Evolutionary conservation across 2,113 vertebrate genomes (phyloP).

Genomic region (Myotis brandtii): DNA sequence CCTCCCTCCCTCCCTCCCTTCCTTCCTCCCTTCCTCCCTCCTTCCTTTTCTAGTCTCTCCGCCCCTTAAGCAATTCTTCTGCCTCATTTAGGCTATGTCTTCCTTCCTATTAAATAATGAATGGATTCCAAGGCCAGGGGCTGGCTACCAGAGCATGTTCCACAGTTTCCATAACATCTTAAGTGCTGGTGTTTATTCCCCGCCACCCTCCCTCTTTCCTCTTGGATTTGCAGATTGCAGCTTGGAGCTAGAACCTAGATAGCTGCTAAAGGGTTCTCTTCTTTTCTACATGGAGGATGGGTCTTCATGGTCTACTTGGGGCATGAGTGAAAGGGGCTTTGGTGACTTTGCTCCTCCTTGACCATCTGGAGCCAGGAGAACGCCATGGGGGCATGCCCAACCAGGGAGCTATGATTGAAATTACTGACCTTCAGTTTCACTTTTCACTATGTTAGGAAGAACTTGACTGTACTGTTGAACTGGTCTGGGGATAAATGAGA

Average conservation of each 20-base stretch:
- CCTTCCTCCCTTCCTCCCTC: neutral
- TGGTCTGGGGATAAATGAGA: neutral
- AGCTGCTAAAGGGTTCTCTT: neutral
- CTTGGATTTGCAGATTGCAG: slow-evolving; percentile 66
- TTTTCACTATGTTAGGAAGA: neutral
- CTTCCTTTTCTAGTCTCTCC: neutral
- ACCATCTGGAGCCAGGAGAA: neutral
- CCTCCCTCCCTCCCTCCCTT: too few species aligned
- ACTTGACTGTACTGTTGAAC: neutral
- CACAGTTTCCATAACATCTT: slow-evolving; percentile 79
- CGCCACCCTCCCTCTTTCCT: slow-evolving; percentile 48
- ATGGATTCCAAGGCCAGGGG: slow-evolving; percentile 79
- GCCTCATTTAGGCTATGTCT: slow-evolving; percentile 84
- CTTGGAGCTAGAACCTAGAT: slow-evolving; percentile 29
- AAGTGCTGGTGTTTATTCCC: slow-evolving; percentile 82
- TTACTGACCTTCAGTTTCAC: neutral
- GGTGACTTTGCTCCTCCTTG: neutral
- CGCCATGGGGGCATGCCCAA: neutral
- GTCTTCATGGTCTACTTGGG: neutral
- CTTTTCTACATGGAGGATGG: neutral
- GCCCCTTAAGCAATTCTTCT: slow-evolving; percentile 83
- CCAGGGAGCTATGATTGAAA: neutral
- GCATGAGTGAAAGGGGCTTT: neutral
- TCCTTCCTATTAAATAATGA: slow-evolving; percentile 86
- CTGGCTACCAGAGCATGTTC: slow-evolving; percentile 80